A percentile compares a stretch with the other conserved stretches of the same genome.
phyloP scores from a whole-genome alignment of 2,113 vertebrate species.

The Neolamprologus falcicula region DNA sequence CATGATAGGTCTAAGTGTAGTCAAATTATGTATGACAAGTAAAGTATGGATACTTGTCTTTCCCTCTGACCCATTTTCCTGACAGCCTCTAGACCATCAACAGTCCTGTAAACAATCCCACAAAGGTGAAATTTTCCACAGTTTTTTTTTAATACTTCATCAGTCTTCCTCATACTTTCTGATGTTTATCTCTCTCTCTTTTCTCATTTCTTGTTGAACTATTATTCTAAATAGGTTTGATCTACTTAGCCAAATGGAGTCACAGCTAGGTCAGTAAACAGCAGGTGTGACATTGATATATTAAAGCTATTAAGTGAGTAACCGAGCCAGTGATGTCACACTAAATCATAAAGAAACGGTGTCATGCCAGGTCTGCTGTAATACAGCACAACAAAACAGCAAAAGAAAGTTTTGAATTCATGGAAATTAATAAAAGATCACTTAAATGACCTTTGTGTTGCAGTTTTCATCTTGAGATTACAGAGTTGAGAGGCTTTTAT shows the following conservation, averaged over 20 bases:
- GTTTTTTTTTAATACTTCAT: not conserved
- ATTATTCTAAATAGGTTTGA: not conserved
- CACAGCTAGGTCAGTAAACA: conserved; percentile 6
- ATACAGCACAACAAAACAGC: not conserved
- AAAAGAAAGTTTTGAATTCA: not conserved
- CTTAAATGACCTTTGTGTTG: not conserved
- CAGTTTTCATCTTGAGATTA: not conserved
- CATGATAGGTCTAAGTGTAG: not conserved
- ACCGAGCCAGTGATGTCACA: not conserved
- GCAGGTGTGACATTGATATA: conserved; percentile 13
- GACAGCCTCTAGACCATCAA: not conserved
- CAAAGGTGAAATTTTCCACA: not conserved
- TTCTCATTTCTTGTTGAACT: not conserved
- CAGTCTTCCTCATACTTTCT: not conserved
- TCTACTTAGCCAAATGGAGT: not conserved
- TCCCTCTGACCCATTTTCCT: not conserved
- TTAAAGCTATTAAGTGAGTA: not conserved
- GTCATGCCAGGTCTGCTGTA: not conserved
- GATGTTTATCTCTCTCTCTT: not conserved
- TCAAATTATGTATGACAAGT: not conserved
- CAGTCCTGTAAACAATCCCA: not conserved
- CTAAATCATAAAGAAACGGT: not conserved
- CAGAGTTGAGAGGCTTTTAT: not conserved
- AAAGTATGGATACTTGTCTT: not conserved
- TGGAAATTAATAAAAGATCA: not conserved